Percentiles rank a stretch among this genome's conserved stretches.
Evolutionary conservation across 1,140 invertebrate genomes (phyloP).

Genomic region (Heliconius himera): DNA sequence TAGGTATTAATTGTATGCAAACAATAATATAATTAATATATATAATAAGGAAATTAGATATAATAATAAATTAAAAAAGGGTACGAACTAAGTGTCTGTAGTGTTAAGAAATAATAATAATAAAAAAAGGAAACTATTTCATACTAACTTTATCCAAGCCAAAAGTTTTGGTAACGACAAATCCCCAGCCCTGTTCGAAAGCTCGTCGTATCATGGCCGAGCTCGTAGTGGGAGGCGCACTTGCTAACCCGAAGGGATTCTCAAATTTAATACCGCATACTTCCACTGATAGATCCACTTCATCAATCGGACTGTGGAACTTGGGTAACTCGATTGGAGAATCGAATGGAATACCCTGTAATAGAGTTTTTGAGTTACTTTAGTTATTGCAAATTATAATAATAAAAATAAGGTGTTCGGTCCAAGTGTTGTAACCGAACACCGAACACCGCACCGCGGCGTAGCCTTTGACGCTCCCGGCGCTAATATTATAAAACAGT

Average conservation of each 20-base stretch:
- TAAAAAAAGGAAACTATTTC: not conserved
- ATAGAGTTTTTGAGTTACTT: not conserved
- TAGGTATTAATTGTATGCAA: no score
- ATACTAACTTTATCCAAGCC: conserved; percentile 91
- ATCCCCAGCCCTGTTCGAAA: conserved; percentile 98
- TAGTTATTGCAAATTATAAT: no score
- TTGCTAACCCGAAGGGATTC: conserved; percentile 98
- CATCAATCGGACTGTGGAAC: conserved; percentile 96
- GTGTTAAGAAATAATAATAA: no score
- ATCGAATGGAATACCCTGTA: conserved; percentile 84
- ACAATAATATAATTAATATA: no score
- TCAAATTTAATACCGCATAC: conserved; percentile 96
- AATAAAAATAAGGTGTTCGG: no score
- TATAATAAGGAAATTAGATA: no score
- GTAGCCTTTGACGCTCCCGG: no score
- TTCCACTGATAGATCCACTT: conserved; percentile 95
- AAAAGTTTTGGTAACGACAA: conserved; percentile 98
- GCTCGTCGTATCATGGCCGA: conserved; percentile 96
- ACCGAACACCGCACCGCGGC: no score
- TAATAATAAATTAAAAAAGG: no score
- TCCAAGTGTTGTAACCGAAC: no score
- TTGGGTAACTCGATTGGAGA: conserved; percentile 90
- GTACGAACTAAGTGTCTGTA: no score
- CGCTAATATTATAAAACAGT: no score
- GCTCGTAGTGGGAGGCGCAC: conserved; percentile 97